Conservation (phyloP, 2,113 vertebrate species). For the cattle (Bos taurus) region ARS-UCD2.0 NC_037349.1:19773501-19774000, state of each 20-base stretch:
- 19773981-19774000: neutral
- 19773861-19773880: neutral
- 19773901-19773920: neutral
- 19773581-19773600: neutral
- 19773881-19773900: neutral
- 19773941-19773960: neutral
- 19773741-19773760: neutral
- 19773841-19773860: neutral
- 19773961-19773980: neutral
- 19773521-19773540: neutral
- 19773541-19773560: neutral
- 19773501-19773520: neutral
- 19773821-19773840: neutral
- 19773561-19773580: neutral
- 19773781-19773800: neutral
- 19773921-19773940: neutral
- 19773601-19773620: neutral
- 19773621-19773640: neutral
- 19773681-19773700: neutral
- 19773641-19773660: neutral
- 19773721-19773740: neutral
- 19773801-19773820: neutral
- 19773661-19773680: neutral
- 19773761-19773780: neutral
- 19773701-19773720: neutral